Base-by-base conservation (phyloP, 37 sponge, comb jelly and placozoan genomes). In the Chondrosia reniformis region DNA sequence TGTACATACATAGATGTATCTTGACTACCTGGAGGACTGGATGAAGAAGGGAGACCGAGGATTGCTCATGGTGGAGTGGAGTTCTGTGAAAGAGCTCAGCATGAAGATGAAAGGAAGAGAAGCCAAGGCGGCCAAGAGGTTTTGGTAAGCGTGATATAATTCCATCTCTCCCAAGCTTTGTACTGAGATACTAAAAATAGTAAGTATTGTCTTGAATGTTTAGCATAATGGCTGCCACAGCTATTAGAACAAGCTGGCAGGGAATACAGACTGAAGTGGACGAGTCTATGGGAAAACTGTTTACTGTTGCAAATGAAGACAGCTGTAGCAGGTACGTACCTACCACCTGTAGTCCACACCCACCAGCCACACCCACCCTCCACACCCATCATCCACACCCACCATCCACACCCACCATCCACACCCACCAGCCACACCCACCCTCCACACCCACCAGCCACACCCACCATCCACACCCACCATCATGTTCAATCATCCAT, bases 101-200 rank as follows among this genome's bases (percentile, higher is more conserved):
- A 75, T 58, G 33, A 43, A 81, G 39, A 87, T 94, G 24, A 39
- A 75, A 5, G 77, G 76, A n/a, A 78, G 84, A 33, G 92, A 90
- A 54, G 78, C 85, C 10, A 81, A 84, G 62, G 95, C 89, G n/a
- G 95, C 84, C 33, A 63, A 81, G 54, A 79, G 72, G n/a, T 90
- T 94, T 77, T 91, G 95, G 95, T 94, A 49, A 87, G 83, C 49
- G n/a, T 5, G 33, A n/a, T n/a, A n/a, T n/a, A n/a, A n/a, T n/a
- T n/a, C n/a, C n/a, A n/a, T n/a, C n/a, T n/a, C n/a, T n/a, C n/a
- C n/a, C n/a, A n/a, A n/a, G n/a, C n/a, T n/a, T n/a, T n/a, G n/a
- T n/a, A n/a, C n/a, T 33, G 37, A 7, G 32, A 71, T 71, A 21
- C 40, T 10, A 37, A 17, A 9, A 63, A 9, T 63, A 9, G 31